Evolutionary conservation across 2,113 vertebrate genomes (phyloP), one percentile per base, ranked within the genome.

Genomic region (Indicator indicator): DNA sequence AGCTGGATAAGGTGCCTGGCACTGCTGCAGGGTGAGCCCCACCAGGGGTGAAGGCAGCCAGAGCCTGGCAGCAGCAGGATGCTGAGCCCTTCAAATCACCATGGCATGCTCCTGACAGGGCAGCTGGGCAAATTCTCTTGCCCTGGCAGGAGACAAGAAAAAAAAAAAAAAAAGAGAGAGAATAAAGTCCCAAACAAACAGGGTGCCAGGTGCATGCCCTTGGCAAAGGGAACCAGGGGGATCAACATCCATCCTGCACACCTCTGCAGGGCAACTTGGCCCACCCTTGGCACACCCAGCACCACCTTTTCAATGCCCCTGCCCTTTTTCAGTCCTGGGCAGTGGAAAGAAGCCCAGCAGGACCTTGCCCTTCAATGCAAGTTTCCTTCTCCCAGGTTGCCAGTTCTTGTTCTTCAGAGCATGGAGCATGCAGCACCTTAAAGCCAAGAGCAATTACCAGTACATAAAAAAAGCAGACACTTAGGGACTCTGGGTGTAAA

Each of bases 401-500:
- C 32, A 33, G 16, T 4, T 18, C 9, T 50, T 33, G 10, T 14
- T 70, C 54, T 83, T 64, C n/a, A 55, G 23, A 6, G 33, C 0
- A 0, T 16, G n/a, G 16, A 11, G 56, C 6, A 7, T 1, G 7
- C 1, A 18, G 21, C 32, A 20, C 52, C 19, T 20, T 12, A 67
- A 75, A 55, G 42, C 24, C 50, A 42, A 38, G 30, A 11, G 8
- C 5, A 23, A 64, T 23, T 2, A 44, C 21, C 11, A 33, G 20
- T 9, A 63, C 7, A 50, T 11, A 33, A 64, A n/a, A n/a, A 1
- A 9, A 6, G 23, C 13, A 11, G 18, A 59, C 20, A 12, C 36
- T 12, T 0, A 5, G 24, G n/a, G 42, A 55, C 46, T 32, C 6
- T 12, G 10, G 14, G 30, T 8, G 3, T 11, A 8, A 11, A 32